phyloP scores from a whole-genome alignment of 2,797 vertebrate genomes.

The Sebastolobus altivelis region DNA sequence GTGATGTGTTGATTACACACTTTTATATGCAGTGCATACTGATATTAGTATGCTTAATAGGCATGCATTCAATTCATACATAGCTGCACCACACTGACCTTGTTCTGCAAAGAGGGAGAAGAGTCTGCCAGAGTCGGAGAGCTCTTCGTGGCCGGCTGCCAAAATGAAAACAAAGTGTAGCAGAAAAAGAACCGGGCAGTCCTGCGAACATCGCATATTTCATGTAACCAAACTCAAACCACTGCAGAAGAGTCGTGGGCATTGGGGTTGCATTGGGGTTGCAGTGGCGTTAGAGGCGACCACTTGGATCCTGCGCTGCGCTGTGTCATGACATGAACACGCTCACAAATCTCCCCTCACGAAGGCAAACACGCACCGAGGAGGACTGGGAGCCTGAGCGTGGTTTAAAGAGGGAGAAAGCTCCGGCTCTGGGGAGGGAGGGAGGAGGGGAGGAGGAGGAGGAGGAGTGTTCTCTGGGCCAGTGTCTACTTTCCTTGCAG shows the following conservation, averaged over 20 bases:
- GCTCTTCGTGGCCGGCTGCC: conserved; percentile 81
- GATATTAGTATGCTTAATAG: not conserved
- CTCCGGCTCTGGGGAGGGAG: conserved; percentile 60
- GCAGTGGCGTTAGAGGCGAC: conserved; percentile 68
- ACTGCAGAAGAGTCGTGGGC: conserved; percentile 58
- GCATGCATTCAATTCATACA: not conserved
- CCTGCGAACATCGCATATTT: conserved; percentile 90
- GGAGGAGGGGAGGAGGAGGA: conserved; percentile 57
- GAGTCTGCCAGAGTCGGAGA: conserved; percentile 72
- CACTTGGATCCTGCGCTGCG: conserved; percentile 59
- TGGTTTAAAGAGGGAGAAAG: conserved; percentile 64
- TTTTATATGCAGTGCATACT: not conserved
- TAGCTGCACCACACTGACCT: conserved; percentile 87
- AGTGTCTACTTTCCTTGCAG: conserved; percentile 67
- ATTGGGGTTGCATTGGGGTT: conserved; percentile 50
- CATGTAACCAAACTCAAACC: conserved; percentile 69
- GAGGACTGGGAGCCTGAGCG: conserved; percentile 59
- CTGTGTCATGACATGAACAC: conserved; percentile 79
- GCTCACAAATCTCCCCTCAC: conserved; percentile 50
- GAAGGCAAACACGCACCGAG: conserved; percentile 53
- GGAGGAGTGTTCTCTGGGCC: conserved; percentile 66
- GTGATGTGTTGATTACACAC: not conserved
- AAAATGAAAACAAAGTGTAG: conserved; percentile 84
- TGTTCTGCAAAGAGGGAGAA: conserved; percentile 85
- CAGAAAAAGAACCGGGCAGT: conserved; percentile 83